These are phyloP conservation scores for Numenius phaeopus DNA, from an alignment of 2,797 vertebrate genomes.

Conservation along the genomic window DNA sequence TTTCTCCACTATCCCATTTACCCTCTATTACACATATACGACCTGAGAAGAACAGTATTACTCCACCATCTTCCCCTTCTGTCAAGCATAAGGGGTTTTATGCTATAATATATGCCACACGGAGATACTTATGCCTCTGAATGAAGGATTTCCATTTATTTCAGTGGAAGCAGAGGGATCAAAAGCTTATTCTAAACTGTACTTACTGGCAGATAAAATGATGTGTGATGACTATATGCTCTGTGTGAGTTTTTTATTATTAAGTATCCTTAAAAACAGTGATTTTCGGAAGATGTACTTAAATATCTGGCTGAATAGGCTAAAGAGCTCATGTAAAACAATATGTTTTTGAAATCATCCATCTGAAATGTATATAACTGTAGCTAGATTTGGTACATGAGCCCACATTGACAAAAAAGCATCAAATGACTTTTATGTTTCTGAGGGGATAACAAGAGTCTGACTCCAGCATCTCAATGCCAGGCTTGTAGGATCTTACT, in stretches of 20 bases:
- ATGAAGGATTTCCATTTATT: neutral
- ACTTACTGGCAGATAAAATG: neutral
- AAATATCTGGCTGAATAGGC: neutral
- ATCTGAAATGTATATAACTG: neutral
- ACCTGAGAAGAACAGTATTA: neutral
- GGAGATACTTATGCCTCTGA: neutral
- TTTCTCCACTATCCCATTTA: neutral
- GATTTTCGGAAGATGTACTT: neutral
- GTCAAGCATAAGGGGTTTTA: neutral
- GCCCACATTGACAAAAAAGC: neutral
- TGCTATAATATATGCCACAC: neutral
- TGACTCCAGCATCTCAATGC: neutral
- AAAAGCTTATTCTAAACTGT: conserved; percentile 18
- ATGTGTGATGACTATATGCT: neutral
- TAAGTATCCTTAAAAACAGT: neutral
- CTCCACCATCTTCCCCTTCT: neutral
- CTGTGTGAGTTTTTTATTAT: neutral
- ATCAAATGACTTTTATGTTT: neutral
- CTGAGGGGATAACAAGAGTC: neutral
- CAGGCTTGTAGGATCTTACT: neutral
- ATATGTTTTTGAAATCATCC: neutral
- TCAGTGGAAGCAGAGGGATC: neutral
- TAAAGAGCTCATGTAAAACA: neutral
- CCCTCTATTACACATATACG: neutral
- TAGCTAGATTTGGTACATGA: neutral